Evolutionary conservation across 2,888 invertebrate species (phyloP).

Genomic region (Cephus nigrinus): DNA sequence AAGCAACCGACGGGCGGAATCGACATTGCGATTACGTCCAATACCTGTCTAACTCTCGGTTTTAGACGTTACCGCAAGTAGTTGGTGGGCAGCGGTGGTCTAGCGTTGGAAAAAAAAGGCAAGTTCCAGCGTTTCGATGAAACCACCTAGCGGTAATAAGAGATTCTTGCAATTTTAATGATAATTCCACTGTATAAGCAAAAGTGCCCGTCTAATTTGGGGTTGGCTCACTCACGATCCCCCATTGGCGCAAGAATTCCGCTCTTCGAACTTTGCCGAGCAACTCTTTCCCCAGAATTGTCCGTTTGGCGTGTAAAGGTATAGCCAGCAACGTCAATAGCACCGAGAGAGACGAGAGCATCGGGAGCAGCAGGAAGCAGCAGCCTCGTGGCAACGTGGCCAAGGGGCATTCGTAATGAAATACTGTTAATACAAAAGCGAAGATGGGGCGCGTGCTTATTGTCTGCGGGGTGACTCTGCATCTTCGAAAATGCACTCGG

Average conservation of each 20-base stretch:
- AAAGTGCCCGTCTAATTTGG: too few species aligned
- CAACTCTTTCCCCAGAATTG: neutral
- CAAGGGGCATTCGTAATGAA: constrained; percentile 39
- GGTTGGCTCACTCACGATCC: neutral
- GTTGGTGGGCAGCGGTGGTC: too few species aligned
- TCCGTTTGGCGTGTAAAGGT: too few species aligned
- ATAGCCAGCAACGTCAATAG: too few species aligned
- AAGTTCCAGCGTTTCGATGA: too few species aligned
- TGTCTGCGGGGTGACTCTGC: constrained; percentile 35
- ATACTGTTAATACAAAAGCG: constrained; percentile 34
- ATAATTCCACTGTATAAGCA: neutral
- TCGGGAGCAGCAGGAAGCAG: neutral
- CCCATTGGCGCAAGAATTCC: neutral
- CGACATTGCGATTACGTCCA: too few species aligned
- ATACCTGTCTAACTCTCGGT: too few species aligned
- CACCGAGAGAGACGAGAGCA: too few species aligned
- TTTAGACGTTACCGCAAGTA: too few species aligned
- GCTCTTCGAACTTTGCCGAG: neutral
- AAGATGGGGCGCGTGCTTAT: constrained; percentile 1
- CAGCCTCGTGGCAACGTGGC: constrained; percentile 20
- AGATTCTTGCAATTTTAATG: constrained; percentile 8
- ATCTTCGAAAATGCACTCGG: constrained; percentile 9
- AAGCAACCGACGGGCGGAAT: too few species aligned
- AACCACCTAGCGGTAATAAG: too few species aligned
- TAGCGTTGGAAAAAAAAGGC: too few species aligned